A percentile compares a stretch with the other conserved stretches of the same genome.
Evolutionary conservation across 2,888 invertebrate species (phyloP).

Genomic region (Resseliella maxima): DNA sequence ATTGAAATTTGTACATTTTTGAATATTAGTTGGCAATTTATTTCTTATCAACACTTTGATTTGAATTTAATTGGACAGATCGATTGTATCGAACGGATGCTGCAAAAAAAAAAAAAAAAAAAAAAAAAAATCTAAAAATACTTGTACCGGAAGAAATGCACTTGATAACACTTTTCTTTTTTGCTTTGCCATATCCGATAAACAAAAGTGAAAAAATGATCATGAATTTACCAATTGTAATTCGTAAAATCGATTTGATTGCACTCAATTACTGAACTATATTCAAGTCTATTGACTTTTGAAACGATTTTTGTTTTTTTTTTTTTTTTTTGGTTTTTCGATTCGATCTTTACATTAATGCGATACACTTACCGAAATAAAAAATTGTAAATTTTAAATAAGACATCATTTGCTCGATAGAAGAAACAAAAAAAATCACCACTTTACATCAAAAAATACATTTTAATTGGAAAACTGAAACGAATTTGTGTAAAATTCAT

Average conservation of each 20-base stretch:
- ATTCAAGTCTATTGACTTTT: too few species aligned
- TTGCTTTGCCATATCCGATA: background rate
- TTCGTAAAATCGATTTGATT: too few species aligned
- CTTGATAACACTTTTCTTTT: background rate
- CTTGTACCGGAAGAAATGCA: background rate
- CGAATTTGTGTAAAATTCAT: too few species aligned
- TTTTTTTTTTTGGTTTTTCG: background rate
- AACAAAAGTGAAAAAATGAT: background rate
- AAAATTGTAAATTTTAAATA: background rate
- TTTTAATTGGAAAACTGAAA: background rate
- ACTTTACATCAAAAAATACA: background rate
- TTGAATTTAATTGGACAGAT: conserved; percentile 1
- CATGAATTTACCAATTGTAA: background rate
- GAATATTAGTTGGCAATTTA: background rate
- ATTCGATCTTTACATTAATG: too few species aligned
- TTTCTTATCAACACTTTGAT: background rate
- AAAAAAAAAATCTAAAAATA: too few species aligned
- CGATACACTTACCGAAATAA: background rate
- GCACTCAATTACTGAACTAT: too few species aligned
- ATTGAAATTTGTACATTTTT: too few species aligned
- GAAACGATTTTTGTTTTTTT: too few species aligned
- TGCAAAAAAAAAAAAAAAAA: background rate
- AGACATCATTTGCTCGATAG: background rate
- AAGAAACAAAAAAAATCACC: background rate
- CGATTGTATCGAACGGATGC: background rate